Percentiles rank a stretch among this genome's conserved stretches.
Evolutionary conservation across 2,797 vertebrate species (phyloP).

Genomic region (Enteromius thamalakanensis): DNA sequence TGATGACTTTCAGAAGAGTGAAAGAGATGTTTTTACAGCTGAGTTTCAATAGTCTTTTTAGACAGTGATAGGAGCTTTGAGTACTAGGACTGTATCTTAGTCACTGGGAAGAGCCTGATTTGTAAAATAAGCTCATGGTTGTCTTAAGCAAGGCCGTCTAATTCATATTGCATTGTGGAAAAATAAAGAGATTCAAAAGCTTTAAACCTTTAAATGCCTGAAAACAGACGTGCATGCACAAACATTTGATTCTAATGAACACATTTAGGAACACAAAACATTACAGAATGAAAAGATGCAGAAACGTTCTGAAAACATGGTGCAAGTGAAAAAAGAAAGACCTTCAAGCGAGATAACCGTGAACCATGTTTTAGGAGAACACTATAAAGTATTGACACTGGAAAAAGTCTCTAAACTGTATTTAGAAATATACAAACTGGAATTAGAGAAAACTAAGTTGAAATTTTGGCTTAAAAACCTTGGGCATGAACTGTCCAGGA

Average conservation of each 20-base stretch:
- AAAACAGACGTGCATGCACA: background rate
- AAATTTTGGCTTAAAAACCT: background rate
- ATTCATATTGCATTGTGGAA: background rate
- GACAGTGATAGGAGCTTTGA: background rate
- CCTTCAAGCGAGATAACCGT: background rate
- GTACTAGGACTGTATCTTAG: background rate
- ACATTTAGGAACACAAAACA: background rate
- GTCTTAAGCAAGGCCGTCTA: background rate
- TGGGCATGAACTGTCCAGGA: background rate
- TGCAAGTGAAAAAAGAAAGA: background rate
- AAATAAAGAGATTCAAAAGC: background rate
- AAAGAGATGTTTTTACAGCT: background rate
- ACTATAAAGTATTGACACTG: background rate
- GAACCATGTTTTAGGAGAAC: background rate
- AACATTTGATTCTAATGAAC: background rate
- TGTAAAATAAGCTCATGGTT: background rate
- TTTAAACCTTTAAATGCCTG: background rate
- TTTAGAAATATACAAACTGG: constrained; percentile 1
- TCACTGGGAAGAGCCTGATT: background rate
- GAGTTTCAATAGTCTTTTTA: background rate
- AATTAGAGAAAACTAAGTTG: background rate
- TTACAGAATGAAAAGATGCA: background rate
- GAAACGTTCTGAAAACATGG: background rate
- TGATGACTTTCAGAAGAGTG: background rate
- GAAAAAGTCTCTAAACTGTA: background rate